Base-by-base conservation (phyloP, 2,888 invertebrate genomes). In the Rhaphigaster nebulosa region DNA sequence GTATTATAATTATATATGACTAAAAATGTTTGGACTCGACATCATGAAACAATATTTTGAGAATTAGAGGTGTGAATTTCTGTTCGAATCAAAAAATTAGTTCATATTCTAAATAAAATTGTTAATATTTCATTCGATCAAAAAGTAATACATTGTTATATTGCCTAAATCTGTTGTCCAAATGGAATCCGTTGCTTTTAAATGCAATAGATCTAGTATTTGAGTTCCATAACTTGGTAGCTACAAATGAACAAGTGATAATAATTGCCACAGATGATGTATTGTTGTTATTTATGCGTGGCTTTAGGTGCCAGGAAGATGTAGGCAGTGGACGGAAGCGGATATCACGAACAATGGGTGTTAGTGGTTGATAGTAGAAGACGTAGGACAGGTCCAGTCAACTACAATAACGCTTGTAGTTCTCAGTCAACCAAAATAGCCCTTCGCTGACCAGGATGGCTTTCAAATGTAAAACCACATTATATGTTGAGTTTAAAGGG, bases 301-400 rank as follows among this genome's bases (percentile, higher is more conserved):
- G 38, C 20, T 38, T 38, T 29, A 70, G 8, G 18, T 29, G 70
- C 20, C 29, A 29, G 38, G 70, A 38, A 0, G 70, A 76, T 23
- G 70, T 20, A 76, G 70, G 20, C 70, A 38, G 38, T 0, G 38
- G 38, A n/a, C 65, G 70, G 70, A 76, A 76, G 38, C 70, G 70
- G 70, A 76, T 76, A 76, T 76, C 70, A 76, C 70, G 70, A 76
- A 76, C 70, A 76, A 76, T 76, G 8, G 70, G 70, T 38, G 70
- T 38, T 76, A 76, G 34, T 38, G 10, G 70, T 38, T 38, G 34
- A 38, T 76, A 38, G 70, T 34, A 76, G 34, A 76, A 76, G 70
- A 38, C 70, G 20, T 38, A 34, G 38, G 70, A 38, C 70, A 76
- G 70, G 70, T 76, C 70, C 20, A 18, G 70, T 38, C 70, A 8